Base-by-base conservation (phyloP, 2,113 vertebrate species). In the Dermatemys mawii region DNA sequence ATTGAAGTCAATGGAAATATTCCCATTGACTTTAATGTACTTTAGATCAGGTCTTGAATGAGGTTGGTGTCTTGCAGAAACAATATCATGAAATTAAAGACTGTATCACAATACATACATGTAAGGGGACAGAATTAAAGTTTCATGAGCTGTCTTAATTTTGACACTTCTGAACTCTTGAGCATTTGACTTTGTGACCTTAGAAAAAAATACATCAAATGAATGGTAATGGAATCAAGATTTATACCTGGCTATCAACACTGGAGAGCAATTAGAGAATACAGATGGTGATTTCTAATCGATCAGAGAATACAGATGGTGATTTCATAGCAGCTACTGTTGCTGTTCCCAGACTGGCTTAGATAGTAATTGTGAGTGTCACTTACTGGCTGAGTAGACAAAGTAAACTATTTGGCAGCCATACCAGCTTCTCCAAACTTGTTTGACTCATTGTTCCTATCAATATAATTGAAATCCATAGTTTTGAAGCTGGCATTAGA, bases 31-130 rank as follows among this genome's bases (percentile, higher is more conserved):
- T 51, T 51, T 51, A 51, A 51, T 19, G 17, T 16, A 51, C 17
- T 51, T 51, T 51, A 51, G 50, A 51, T 51, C 50, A 51, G 50
- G 50, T 6, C 50, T 51, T 19, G 50, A 51, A 51, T 51, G 50
- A 51, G 50, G 50, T 51, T 51, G 50, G 17, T 51, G 50, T 51
- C 50, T 51, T 51, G 50, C 50, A 51, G 50, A 51, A 51, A 51
- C 19, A 51, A 51, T 13, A 41, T 48, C 4, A 78, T 75, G 81
- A 83, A 21, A 89, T 87, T 86, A 48, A 92, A 44, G 44, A 21
- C 11, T 54, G 13, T 0, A 0, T 54, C 54, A 53, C 85, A 26
- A 41, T 32, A 50, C 26, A 27, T 1, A 51, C 17, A 19, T 5
- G 19, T 51, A 51, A 51, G 50, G 17, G 50, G 6, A 51, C 50